Evolutionary conservation across 2,113 vertebrate species (phyloP).

Genomic region (Entomyzon cyanotis): DNA sequence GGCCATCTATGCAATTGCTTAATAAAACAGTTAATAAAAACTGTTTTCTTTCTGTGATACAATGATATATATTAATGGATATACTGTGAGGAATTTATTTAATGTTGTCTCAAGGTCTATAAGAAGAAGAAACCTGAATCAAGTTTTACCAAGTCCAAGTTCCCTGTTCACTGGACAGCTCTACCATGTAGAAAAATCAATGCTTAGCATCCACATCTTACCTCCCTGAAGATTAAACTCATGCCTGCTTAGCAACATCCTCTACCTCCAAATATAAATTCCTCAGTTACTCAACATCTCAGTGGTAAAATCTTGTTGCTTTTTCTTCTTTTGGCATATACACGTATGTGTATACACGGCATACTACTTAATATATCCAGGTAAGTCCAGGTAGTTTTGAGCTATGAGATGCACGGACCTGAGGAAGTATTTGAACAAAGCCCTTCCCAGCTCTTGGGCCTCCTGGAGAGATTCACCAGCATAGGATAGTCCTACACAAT

Average conservation of each 20-base stretch:
- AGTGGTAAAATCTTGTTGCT: neutral
- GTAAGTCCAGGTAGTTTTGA: neutral
- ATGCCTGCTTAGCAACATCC: neutral
- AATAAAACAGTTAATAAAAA: neutral
- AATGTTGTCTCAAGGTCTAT: neutral
- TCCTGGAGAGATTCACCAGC: neutral
- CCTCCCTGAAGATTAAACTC: neutral
- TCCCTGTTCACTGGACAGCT: neutral
- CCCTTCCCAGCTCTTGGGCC: neutral
- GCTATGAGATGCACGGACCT: neutral
- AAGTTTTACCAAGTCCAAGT: neutral
- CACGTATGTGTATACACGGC: neutral
- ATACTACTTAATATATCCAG: neutral
- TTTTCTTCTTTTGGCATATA: neutral
- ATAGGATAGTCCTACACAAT: neutral
- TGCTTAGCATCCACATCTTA: neutral
- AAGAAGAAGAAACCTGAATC: neutral
- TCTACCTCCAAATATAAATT: neutral
- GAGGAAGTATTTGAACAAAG: neutral
- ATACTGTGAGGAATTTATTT: neutral
- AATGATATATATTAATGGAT: neutral
- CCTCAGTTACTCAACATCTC: neutral
- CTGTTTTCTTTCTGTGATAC: neutral
- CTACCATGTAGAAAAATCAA: neutral
- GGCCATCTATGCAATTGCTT: neutral